These are phyloP conservation scores for Cercocebus atys DNA, from an alignment of 2,113 vertebrate species.

Conservation along the genomic window DNA sequence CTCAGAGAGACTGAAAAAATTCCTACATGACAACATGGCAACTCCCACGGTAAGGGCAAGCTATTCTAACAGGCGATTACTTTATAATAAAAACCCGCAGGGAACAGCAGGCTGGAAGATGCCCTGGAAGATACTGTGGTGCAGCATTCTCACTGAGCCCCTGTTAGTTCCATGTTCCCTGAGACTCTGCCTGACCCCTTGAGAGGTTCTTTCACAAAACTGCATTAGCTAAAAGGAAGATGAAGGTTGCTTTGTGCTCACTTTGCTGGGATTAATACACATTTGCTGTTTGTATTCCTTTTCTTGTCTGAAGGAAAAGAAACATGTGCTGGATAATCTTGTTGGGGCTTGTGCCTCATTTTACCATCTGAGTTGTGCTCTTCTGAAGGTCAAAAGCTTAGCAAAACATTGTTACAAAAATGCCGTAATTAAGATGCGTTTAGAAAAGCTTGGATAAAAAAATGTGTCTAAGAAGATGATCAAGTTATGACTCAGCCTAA, in stretches of 20 bases:
- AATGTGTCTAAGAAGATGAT: slow-evolving; percentile 40
- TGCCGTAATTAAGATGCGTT: slow-evolving; percentile 53
- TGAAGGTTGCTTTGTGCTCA: background rate
- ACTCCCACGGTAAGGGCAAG: background rate
- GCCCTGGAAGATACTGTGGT: background rate
- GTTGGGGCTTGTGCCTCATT: slow-evolving; percentile 11
- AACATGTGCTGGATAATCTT: slow-evolving; percentile 14
- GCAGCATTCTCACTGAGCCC: background rate
- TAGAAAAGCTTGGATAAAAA: slow-evolving; percentile 40
- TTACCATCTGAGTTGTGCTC: background rate
- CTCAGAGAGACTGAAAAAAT: background rate
- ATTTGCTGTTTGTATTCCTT: background rate
- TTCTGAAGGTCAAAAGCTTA: slow-evolving; percentile 69
- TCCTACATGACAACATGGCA: background rate
- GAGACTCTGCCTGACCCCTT: background rate
- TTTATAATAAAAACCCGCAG: background rate
- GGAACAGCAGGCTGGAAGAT: background rate
- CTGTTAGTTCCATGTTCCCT: background rate
- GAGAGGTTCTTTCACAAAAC: slow-evolving; percentile 4
- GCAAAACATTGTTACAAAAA: slow-evolving; percentile 56
- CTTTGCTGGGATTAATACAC: slow-evolving; percentile 18
- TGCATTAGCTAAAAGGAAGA: background rate
- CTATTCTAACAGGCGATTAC: background rate
- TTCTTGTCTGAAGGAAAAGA: slow-evolving; percentile 40
- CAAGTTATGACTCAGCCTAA: slow-evolving; percentile 63